Evolutionary conservation across 30 jellyfish, hydroid and myxozoan species (phyloP), one percentile per base, ranked within the genome.

Genomic region (Aurelia coerulea): DNA sequence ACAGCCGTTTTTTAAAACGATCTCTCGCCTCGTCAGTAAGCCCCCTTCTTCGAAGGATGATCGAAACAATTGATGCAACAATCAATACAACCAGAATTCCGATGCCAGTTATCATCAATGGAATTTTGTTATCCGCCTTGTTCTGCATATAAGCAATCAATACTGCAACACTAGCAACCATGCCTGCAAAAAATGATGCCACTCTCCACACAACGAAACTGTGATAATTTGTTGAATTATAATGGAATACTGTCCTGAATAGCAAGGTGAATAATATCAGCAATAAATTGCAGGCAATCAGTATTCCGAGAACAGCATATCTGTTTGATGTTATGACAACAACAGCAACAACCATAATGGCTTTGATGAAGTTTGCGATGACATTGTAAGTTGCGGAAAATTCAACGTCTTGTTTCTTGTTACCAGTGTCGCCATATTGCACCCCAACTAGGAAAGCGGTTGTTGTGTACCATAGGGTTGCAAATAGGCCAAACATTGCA

Each of bases 351-450:
- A 90, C 85, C 90, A 90, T 88, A 42, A 72, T 72, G 33, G 97
- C 96, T 66, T 94, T 94, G 52, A 89, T 63, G 63, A 94, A 76
- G 50, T 94, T 94, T 35, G 84, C 82, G 62, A 94, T 42, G 3
- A 96, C 68, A 68, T 89, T 94, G 68, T 89, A 94, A 52, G 94
- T 70, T 14, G 98, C 97, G 0, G 99, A 94, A 56, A 94, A 94
- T 14, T 91, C 93, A 37, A 94, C 80, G 79, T 94, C 99, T 53
- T 70, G 97, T 16, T 73, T 76, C 29, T 32, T 76, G 68, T 78
- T 78, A 50, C 90, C 93, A 1, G 99, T 91, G 39, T 94, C 99
- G 2, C 97, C 97, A 65, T 89, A 88, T 62, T 84, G 87, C 2
- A 86, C 68, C n/a, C 79, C 90, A 63, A 84, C 80, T 2, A 94